Evolutionary conservation across 2,888 invertebrate species (phyloP).

Genomic region (Himalopsyche japonica): DNA sequence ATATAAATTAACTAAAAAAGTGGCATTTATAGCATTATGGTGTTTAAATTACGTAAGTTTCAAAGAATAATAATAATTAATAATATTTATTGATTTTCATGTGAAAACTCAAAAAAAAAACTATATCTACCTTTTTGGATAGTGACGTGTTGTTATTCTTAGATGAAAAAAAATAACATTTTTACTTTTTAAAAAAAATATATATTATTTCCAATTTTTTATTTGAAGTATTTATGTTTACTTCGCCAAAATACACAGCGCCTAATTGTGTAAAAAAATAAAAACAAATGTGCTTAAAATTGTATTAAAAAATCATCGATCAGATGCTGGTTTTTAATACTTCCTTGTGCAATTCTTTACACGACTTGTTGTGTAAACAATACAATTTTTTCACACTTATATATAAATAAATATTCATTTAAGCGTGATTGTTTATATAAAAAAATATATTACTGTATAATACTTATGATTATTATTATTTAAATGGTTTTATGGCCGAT

Average conservation of each 20-base stretch:
- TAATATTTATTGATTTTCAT: slow-evolving; percentile 41
- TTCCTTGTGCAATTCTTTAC: slow-evolving; percentile 38
- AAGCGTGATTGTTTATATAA: slow-evolving; percentile 13
- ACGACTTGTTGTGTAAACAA: slow-evolving; percentile 14
- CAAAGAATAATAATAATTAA: slow-evolving; percentile 24
- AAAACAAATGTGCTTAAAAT: slow-evolving; percentile 23
- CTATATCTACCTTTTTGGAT: slow-evolving; percentile 41
- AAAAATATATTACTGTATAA: background rate
- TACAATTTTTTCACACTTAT: slow-evolving; percentile 17
- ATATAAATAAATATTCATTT: slow-evolving; percentile 10
- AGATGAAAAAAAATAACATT: slow-evolving; percentile 31
- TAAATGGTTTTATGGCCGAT: background rate
- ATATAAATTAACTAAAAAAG: slow-evolving; percentile 13
- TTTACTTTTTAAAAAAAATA: slow-evolving; percentile 22
- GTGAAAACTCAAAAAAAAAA: slow-evolving; percentile 42
- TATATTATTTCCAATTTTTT: background rate
- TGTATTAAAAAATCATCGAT: slow-evolving; percentile 22
- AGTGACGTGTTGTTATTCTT: slow-evolving; percentile 40
- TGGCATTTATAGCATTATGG: slow-evolving; percentile 51
- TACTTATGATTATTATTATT: background rate
- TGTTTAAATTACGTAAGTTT: slow-evolving; percentile 12
- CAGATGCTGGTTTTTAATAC: slow-evolving; percentile 30
- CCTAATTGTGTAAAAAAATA: slow-evolving; percentile 14
- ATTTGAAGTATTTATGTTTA: slow-evolving; percentile 17
- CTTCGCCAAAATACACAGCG: slow-evolving; percentile 12